Evolutionary conservation across 2,797 vertebrate species (phyloP).

Genomic region (Lepus oiostolus): DNA sequence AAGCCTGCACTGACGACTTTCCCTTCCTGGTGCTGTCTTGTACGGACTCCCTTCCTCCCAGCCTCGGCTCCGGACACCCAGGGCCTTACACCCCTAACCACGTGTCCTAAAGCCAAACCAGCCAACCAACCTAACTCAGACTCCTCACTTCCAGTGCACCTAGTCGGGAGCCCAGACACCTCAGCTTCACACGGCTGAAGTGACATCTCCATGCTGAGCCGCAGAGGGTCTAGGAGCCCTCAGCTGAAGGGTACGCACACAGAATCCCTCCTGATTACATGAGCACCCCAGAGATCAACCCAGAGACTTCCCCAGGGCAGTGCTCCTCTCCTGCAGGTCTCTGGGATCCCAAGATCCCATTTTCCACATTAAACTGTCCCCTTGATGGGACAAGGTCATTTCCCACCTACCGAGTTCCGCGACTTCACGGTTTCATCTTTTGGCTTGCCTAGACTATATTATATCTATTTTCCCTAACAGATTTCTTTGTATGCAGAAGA

Average conservation of each 20-base stretch:
- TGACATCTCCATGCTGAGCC: neutral
- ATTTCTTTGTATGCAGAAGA: neutral
- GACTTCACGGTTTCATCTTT: neutral
- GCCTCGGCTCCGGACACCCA: neutral
- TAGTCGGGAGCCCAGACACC: neutral
- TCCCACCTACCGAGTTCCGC: neutral
- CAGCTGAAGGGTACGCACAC: neutral
- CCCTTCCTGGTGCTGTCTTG: neutral
- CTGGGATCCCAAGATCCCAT: neutral
- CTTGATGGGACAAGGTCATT: neutral
- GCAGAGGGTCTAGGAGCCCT: neutral
- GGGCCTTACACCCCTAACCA: neutral
- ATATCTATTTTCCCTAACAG: neutral
- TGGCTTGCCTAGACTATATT: neutral
- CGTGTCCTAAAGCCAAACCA: slow-evolving; percentile 19
- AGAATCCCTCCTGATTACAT: neutral
- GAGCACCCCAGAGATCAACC: neutral
- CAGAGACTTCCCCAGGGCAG: neutral
- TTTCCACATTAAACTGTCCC: neutral
- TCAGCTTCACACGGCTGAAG: neutral
- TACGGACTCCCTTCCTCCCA: neutral
- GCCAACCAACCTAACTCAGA: neutral
- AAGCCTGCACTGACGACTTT: neutral
- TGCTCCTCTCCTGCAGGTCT: neutral
- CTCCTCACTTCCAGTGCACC: neutral